Percentiles rank a stretch among this genome's conserved stretches.
phyloP scores from a whole-genome alignment of 2,797 vertebrate species.

The Enteromius argenteus region DNA sequence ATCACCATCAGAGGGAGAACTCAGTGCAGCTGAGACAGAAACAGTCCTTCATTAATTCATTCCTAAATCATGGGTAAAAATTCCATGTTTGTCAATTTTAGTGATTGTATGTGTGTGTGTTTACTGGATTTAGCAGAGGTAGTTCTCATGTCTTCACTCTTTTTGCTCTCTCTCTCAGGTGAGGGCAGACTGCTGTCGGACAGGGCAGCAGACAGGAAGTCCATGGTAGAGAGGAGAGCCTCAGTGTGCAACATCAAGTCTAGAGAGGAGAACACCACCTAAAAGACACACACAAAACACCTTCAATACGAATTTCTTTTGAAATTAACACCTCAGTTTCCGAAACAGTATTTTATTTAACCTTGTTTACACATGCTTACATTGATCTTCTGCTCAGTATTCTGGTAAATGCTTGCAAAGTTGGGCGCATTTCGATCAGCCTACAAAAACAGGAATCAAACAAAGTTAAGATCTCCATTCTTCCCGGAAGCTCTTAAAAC shows the following conservation, averaged over 20 bases:
- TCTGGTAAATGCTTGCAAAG: constrained; percentile 84
- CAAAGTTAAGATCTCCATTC: background rate
- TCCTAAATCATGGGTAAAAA: background rate
- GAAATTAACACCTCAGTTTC: background rate
- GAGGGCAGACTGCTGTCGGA: constrained; percentile 67
- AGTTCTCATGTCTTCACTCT: constrained; percentile 75
- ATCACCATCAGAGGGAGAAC: constrained; percentile 65
- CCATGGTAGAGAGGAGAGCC: constrained; percentile 89
- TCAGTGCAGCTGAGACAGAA: constrained; percentile 69
- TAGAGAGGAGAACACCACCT: constrained; percentile 91
- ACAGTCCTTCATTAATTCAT: constrained; percentile 27
- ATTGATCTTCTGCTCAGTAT: constrained; percentile 85
- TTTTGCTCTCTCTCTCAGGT: constrained; percentile 73
- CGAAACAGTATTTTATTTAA: background rate
- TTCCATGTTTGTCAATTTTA: background rate
- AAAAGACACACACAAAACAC: constrained; percentile 3
- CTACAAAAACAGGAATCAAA: constrained; percentile 68
- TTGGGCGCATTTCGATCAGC: constrained; percentile 85
- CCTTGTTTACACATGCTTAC: constrained; percentile 74
- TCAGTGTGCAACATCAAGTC: constrained; percentile 91
- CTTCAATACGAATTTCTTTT: background rate
- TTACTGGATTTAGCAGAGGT: constrained; percentile 79
- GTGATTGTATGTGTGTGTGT: background rate
- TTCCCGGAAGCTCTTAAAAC: background rate
- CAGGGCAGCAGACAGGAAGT: constrained; percentile 84